Conservation (phyloP, 2,888 invertebrate species). For the Leptinotarsa peninsularis region DNA sequence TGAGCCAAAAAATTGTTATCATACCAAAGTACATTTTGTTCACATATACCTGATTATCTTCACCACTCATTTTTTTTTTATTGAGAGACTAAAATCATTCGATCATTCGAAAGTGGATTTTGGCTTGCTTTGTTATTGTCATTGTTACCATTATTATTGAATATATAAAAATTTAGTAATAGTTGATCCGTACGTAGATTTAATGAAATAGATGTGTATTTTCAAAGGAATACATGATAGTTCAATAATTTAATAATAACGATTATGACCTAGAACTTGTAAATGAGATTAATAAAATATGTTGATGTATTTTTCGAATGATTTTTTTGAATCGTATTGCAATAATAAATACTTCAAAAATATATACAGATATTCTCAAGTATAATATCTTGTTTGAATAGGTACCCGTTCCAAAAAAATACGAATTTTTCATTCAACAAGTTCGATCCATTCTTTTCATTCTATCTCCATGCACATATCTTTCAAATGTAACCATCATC, state of each 20-base stretch:
- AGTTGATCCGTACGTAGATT: conserved; percentile 66
- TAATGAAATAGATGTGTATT: conserved; percentile 64
- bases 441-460: neutral
- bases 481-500: no score
- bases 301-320: conserved; percentile 41
- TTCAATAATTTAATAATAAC: conserved; percentile 60
- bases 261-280: conserved; percentile 57
- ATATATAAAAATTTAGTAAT: conserved; percentile 65
- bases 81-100: no score
- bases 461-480: neutral
- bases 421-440: neutral
- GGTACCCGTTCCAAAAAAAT: no score
- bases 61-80: no score
- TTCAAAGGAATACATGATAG: conserved; percentile 63
- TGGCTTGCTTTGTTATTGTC: conserved; percentile 27
- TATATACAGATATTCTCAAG: no score
- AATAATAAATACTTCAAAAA: neutral
- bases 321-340: neutral
- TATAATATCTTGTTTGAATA: no score
- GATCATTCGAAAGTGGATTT: neutral
- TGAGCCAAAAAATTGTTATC: conserved; percentile 14
- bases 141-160: conserved; percentile 65
- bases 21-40: conserved; percentile 7
- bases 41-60: neutral
- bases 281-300: conserved; percentile 55